Evolutionary conservation across 2,888 invertebrate species (phyloP), one percentile per base, ranked within the genome.

Genomic region (Spisula solida): DNA sequence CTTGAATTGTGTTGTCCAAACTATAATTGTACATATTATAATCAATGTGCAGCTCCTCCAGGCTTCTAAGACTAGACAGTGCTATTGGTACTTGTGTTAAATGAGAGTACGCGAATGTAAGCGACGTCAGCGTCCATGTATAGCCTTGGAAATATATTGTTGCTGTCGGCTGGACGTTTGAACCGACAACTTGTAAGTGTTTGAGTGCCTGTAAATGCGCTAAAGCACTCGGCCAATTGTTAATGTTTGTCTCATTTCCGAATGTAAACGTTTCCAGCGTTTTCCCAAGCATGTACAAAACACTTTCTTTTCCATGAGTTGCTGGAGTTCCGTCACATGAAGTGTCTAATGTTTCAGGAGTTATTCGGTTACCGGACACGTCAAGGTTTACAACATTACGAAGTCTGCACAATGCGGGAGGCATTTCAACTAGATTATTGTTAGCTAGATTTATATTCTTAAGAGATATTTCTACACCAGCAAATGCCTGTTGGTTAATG

Each of bases 1-100:
- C 85, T 6, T 79, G 66, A 48, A 93, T 92, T 1, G 91, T 88
- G 29, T 88, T 82, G 0, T 90, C 83, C 18, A 93, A 84, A 10
- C 92, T 75, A 25, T 90, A 79, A 6, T 51, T 47, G 10, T 56
- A 34, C 4, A 31, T 79, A 31, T 86, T 89, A 70, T 90, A 31
- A 16, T 84, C 86, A n/a, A 92, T 82, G 56, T 87, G 78, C 20
- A 92, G 55, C 51, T 86, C 86, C n/a, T 86, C 86, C 16, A 86
- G 55, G n/a, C 14, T 16, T 31, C 60, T 70, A 0, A 86, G 51
- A 18, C 31, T 51, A 48, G 34, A 81, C 20, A 86, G 51, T 6
- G 55, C 81, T 25, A 51, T 29, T 55, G 82, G 86, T 34, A 86
- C 34, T 78, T 86, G 75, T 20, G 81, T 70, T n/a, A 86, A 70